Conservation (phyloP, 2,888 invertebrate species). For the Drosophila dives region DNA sequence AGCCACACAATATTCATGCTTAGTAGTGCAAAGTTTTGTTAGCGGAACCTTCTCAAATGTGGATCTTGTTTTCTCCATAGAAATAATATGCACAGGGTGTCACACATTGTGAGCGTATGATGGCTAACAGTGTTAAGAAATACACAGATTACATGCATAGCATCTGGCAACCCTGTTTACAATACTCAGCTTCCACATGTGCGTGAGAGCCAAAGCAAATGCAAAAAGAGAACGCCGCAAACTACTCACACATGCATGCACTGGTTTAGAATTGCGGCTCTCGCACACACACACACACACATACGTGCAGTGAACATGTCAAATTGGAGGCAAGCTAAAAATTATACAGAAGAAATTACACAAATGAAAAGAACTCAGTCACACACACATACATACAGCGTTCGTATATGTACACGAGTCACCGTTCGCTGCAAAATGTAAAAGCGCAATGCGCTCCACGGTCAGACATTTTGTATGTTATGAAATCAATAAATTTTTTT, state of each 20-base stretch:
- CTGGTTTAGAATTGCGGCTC: constrained; percentile 71
- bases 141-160: constrained; percentile 38
- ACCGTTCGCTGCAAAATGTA: constrained; percentile 57
- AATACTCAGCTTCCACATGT: constrained; percentile 74
- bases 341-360: constrained; percentile 77
- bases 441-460: constrained; percentile 52
- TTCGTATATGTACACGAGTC: constrained; percentile 42
- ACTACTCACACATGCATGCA: constrained; percentile 28
- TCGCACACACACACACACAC: constrained; percentile 28
- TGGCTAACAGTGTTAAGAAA: neutral
- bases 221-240: constrained; percentile 56
- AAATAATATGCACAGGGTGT: constrained; percentile 47
- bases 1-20: constrained; percentile 14
- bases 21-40: constrained; percentile 31
- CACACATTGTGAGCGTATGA: constrained; percentile 1
- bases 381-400: constrained; percentile 22
- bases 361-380: constrained; percentile 50
- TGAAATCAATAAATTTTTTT: constrained; percentile 81
- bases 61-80: constrained; percentile 50
- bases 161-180: constrained; percentile 62
- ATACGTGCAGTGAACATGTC: constrained; percentile 48
- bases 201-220: constrained; percentile 45
- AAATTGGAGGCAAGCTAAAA: constrained; percentile 67
- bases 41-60: constrained; percentile 40
- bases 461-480: constrained; percentile 71